Evolutionary conservation across 2,888 invertebrate genomes (phyloP), one percentile per base, ranked within the genome.

Genomic region (Drosophila trichaetosa): DNA sequence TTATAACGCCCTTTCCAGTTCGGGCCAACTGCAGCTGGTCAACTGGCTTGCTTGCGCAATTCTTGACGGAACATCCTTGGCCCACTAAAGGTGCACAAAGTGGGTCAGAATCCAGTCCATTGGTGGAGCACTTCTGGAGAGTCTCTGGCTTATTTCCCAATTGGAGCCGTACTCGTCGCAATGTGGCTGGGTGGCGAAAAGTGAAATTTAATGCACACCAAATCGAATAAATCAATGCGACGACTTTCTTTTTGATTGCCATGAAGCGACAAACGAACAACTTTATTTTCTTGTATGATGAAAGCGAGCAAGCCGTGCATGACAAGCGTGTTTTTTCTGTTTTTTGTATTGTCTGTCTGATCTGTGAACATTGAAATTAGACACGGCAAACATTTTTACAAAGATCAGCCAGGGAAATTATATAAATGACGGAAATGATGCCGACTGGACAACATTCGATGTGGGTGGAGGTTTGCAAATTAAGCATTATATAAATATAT

Each of bases 161-260:
- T 69, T 74, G 31, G 3, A 57, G n/a, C 31, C 40, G 64, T 33
- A 68, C 62, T 40, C 27, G 48, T 59, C 58, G 40, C 59, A 8
- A 18, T 8, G 36, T 24, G 16, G 16, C 16, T 16, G 54, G 61
- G 40, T 48, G 70, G 21, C 51, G 10, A 65, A 78, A 78, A 78
- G 77, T 79, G 75, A 78, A 79, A 78, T 48, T 78, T 42, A 63
- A 68, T 68, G 59, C 56, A 54, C 60, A 24, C n/a, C 36, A 57
- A 63, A 76, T 72, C 79, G 61, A 73, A 79, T 66, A 69, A 80
- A 72, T 74, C 69, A 83, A 86, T 83, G 79, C 54, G 62, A 38
- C 61, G 56, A 75, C 83, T 84, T 85, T 87, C 87, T 82, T 74
- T 87, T 79, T 72, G 68, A 77, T 65, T 66, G 72, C 60, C 66